Conservation (phyloP, 2,113 vertebrate genomes). For the Smithornis capensis region DNA sequence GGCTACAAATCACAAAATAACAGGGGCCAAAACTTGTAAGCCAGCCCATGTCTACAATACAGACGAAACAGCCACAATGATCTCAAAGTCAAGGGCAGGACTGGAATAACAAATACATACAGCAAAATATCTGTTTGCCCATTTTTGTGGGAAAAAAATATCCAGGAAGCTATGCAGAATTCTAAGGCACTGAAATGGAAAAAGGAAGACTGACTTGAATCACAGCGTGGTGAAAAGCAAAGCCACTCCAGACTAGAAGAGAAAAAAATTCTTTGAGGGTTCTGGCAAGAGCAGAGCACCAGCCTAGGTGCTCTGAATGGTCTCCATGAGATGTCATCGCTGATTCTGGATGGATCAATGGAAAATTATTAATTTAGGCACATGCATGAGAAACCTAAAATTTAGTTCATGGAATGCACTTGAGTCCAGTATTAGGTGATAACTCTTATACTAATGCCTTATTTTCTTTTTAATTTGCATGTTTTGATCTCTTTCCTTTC, state of each 20-base stretch:
- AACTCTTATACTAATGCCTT: neutral
- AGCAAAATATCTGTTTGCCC: neutral
- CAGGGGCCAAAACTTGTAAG: neutral
- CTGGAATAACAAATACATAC: neutral
- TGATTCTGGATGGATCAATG: neutral
- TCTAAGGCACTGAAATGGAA: neutral
- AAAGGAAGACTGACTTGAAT: neutral
- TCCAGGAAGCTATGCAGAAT: neutral
- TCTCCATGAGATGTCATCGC: fast-evolving
- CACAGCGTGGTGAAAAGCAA: neutral
- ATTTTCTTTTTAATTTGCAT: neutral
- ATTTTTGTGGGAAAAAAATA: neutral
- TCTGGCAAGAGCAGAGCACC: neutral
- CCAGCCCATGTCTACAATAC: neutral
- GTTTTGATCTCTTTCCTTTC: neutral
- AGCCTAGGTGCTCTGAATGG: neutral
- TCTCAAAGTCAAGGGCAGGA: neutral
- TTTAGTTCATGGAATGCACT: neutral
- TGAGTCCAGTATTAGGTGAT: neutral
- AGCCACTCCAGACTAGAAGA: neutral
- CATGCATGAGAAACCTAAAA: neutral
- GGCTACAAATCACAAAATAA: neutral
- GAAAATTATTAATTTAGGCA: neutral
- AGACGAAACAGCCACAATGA: fast-evolving
- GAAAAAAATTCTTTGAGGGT: neutral